These are phyloP conservation scores for Lophotis ruficrista DNA, from an alignment of 2,113 vertebrate genomes.

Conservation along the genomic window DNA sequence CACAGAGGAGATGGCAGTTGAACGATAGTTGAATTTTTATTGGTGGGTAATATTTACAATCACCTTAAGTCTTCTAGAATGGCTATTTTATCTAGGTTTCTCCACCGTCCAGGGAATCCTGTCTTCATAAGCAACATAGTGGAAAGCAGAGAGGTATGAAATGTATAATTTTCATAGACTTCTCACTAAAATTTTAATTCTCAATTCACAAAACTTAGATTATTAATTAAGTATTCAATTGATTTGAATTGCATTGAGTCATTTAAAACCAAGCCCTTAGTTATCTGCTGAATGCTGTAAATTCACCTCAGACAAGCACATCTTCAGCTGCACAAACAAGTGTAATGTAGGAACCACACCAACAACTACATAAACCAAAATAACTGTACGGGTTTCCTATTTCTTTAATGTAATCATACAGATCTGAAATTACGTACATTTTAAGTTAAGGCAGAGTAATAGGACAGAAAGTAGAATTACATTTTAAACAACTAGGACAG, in stretches of 20 bases:
- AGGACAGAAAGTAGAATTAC: not conserved
- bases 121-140: rapidly evolving
- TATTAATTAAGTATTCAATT: not conserved
- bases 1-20: not conserved
- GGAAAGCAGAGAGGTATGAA: not conserved
- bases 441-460: not conserved
- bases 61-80: not conserved
- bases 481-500: not conserved
- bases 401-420: not conserved
- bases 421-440: not conserved
- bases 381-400: not conserved
- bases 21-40: not conserved
- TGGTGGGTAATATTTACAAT: not conserved
- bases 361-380: not conserved
- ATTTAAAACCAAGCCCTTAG: not conserved
- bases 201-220: not conserved
- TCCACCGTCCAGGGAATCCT: not conserved
- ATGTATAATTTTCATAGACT: not conserved
- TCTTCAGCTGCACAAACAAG: not conserved
- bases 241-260: not conserved
- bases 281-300: not conserved
- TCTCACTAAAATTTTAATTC: not conserved
- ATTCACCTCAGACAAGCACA: not conserved
- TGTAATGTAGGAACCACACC: not conserved
- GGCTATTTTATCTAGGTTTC: not conserved